Evolutionary conservation across 1,140 invertebrate genomes (phyloP).

Genomic region (Sitobion miscanthi): DNA sequence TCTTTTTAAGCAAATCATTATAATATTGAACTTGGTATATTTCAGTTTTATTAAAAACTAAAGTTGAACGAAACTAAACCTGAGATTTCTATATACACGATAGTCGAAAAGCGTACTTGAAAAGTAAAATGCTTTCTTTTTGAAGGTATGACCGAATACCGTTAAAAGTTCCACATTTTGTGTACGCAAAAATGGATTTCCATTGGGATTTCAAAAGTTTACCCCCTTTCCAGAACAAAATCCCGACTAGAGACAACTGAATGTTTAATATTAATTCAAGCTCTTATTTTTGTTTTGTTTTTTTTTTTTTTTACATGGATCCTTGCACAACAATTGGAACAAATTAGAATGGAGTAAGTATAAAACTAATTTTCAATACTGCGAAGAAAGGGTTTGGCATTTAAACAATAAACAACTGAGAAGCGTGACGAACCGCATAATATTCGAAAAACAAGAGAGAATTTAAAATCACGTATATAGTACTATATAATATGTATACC

Average conservation of each 20-base stretch:
- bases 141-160: neutral
- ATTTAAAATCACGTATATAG: slow-evolving; percentile 19
- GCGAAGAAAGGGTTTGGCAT: slow-evolving; percentile 31
- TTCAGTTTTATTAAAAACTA: neutral
- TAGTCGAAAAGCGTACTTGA: neutral
- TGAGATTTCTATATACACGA: neutral
- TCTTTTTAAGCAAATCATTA: neutral
- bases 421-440: slow-evolving; percentile 53
- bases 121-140: neutral
- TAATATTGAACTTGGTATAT: neutral
- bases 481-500: neutral
- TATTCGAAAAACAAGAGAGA: slow-evolving; percentile 28
- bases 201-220: slow-evolving; percentile 21
- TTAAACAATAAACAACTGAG: slow-evolving; percentile 24
- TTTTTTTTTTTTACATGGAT: slow-evolving; percentile 36
- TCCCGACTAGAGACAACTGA: neutral
- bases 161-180: slow-evolving; percentile 15
- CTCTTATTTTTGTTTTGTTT: neutral
- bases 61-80: neutral
- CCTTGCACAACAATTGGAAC: slow-evolving; percentile 27
- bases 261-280: slow-evolving; percentile 16
- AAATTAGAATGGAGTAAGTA: slow-evolving; percentile 51
- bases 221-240: neutral
- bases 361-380: slow-evolving; percentile 47
- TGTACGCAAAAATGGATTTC: neutral